Conservation (phyloP, 2,113 vertebrate genomes). For the Lipotes vexillifer region DNA sequence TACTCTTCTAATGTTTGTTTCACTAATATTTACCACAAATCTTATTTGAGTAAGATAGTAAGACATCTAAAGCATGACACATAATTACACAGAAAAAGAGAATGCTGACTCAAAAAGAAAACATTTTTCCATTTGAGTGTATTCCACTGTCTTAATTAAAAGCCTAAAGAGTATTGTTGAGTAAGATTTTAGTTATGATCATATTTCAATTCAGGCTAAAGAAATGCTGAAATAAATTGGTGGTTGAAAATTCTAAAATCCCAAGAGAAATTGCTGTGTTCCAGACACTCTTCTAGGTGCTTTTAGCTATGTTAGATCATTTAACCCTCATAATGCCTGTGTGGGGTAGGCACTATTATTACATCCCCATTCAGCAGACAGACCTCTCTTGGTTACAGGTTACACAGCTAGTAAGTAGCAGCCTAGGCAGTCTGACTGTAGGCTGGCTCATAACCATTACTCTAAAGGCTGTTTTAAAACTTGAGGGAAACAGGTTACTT, state of each 20-base stretch:
- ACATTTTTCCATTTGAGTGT: neutral
- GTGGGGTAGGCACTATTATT: too few relatives aligned
- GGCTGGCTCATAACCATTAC: neutral
- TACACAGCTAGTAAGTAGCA: neutral
- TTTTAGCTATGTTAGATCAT: neutral
- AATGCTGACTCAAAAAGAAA: constrained; percentile 14
- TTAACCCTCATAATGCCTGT: neutral
- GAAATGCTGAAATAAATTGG: neutral
- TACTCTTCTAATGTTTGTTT: neutral
- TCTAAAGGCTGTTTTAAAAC: neutral
- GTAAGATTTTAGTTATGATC: constrained; percentile 9
- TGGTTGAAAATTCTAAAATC: neutral
- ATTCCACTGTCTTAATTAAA: constrained; percentile 42
- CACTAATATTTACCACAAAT: constrained; percentile 40
- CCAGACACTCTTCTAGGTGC: neutral
- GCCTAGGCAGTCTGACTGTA: neutral
- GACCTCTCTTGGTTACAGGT: neutral
- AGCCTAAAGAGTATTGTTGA: neutral
- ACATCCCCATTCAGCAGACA: too few relatives aligned
- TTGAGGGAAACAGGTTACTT: neutral
- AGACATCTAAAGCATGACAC: neutral
- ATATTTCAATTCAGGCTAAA: neutral
- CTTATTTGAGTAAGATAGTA: neutral
- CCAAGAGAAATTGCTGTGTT: neutral
- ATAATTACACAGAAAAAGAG: constrained; percentile 44